These are phyloP conservation scores for Siniperca undulata DNA, from an alignment of 2,797 vertebrate species.

Conservation along the genomic window DNA sequence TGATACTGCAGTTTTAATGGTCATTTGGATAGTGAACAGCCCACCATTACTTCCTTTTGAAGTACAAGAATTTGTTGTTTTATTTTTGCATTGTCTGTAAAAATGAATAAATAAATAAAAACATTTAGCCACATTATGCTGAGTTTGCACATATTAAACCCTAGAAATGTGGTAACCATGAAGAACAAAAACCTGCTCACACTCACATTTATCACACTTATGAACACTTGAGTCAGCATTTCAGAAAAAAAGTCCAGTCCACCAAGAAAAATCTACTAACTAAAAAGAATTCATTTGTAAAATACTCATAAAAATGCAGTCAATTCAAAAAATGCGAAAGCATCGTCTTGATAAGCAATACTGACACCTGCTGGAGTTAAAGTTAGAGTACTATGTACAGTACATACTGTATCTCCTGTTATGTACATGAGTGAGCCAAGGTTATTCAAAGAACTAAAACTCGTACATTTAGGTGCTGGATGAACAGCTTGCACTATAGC, in stretches of 20 bases:
- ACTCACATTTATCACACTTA: not conserved
- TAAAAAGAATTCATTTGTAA: too few species aligned
- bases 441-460: not conserved
- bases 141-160: not conserved
- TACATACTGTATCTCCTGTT: not conserved
- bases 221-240: not conserved
- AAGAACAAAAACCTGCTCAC: not conserved
- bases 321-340: not conserved
- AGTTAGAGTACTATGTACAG: not conserved
- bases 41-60: not conserved
- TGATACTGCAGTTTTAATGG: not conserved
- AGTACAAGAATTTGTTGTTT: not conserved
- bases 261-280: not conserved
- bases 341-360: not conserved
- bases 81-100: not conserved
- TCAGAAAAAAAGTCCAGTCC: not conserved
- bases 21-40: not conserved
- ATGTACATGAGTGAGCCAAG: not conserved
- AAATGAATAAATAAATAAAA: not conserved
- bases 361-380: slow-evolving; percentile 27
- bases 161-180: not conserved
- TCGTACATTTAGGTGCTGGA: not conserved
- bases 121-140: not conserved
- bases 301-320: not conserved
- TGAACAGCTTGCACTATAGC: not conserved